A percentile compares a stretch with the other conserved stretches of the same genome.
Evolutionary conservation across 30 jellyfish, hydroid and myxozoan species (phyloP).

Genomic region (Phacellophora camtschatica): DNA sequence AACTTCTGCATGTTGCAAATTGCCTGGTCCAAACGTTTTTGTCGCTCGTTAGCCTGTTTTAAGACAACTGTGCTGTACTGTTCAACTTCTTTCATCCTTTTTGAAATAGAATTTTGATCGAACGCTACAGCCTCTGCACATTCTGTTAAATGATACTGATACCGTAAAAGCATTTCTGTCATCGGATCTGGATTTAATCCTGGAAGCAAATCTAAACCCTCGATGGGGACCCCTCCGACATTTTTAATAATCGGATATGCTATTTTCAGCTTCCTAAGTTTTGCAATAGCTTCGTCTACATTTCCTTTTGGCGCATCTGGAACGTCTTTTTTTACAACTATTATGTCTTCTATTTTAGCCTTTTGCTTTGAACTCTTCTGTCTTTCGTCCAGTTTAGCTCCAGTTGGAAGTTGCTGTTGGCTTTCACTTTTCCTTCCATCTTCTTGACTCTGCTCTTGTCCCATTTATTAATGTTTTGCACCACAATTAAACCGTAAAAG

Average conservation of each 20-base stretch:
- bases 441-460: conserved; percentile 68
- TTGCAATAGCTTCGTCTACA: conserved; percentile 53
- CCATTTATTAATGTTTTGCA: no score
- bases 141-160: conserved; percentile 87
- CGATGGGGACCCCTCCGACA: conserved; percentile 45
- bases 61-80: conserved; percentile 27
- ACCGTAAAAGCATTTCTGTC: conserved; percentile 83
- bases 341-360: conserved; percentile 79
- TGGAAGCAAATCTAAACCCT: conserved; percentile 51
- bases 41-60: conserved; percentile 58
- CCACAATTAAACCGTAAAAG: no score
- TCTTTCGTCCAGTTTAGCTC: background rate
- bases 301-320: conserved; percentile 39
- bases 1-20: conserved; percentile 53
- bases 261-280: conserved; percentile 43
- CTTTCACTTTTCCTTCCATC: background rate
- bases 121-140: conserved; percentile 97
- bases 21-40: conserved; percentile 57
- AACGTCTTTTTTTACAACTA: conserved; percentile 63
- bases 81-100: conserved; percentile 79
- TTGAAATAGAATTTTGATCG: conserved; percentile 81
- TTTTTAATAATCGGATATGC: conserved; percentile 60
- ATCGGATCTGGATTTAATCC: conserved; percentile 66
- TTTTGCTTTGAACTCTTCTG: conserved; percentile 23
- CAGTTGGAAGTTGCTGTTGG: background rate